Conservation (phyloP, 2,113 vertebrate genomes). For the Zosterops borbonicus region DNA sequence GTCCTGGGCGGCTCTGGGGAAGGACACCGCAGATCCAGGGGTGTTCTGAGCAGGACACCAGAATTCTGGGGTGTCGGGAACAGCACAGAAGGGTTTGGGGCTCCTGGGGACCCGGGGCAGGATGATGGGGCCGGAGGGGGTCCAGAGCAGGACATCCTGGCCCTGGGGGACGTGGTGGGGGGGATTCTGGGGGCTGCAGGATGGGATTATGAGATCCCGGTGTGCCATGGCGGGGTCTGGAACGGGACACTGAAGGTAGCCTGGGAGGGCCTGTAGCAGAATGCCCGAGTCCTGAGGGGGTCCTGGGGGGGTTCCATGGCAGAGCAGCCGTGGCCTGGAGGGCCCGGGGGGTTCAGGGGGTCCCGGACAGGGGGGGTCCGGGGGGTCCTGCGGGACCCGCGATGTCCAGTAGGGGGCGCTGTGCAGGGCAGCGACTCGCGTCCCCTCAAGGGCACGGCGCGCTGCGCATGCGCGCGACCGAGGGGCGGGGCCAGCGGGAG, state of each 20-base stretch:
- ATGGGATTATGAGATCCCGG: neutral
- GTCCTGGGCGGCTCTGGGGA: neutral
- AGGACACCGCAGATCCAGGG: too few relatives aligned
- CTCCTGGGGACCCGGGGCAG: neutral
- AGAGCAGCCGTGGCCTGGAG: neutral
- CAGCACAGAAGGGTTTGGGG: neutral
- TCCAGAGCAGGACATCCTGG: neutral
- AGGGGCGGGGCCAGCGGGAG: neutral
- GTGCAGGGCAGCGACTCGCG: neutral
- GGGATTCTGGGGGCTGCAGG: neutral
- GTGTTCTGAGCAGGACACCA: neutral
- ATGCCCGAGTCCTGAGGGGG: neutral
- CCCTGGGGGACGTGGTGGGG: rapidly evolving
- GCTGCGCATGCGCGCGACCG: neutral
- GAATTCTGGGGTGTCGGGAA: neutral
- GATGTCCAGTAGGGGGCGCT: neutral
- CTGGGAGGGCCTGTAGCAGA: neutral
- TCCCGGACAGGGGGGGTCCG: neutral
- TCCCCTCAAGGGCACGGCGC: neutral
- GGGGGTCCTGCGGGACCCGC: neutral
- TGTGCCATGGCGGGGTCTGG: neutral
- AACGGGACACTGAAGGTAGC: too few relatives aligned
- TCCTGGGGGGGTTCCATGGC: rapidly evolving
- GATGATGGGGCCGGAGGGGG: too few relatives aligned
- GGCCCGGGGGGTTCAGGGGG: rapidly evolving